Evolutionary conservation across 2,113 vertebrate species (phyloP).

Genomic region (Zeus faber): DNA sequence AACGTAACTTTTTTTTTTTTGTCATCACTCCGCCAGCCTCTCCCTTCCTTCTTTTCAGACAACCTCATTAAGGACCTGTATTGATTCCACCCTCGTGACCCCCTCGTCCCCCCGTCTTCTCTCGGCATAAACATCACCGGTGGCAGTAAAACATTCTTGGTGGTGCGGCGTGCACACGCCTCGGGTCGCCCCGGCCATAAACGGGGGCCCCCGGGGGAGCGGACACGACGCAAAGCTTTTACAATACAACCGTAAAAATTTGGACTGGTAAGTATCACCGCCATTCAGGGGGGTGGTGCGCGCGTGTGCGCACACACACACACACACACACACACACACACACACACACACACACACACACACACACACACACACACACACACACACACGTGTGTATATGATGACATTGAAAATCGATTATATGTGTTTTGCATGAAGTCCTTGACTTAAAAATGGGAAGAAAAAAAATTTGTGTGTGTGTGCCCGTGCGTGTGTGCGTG

Average conservation of each 20-base stretch:
- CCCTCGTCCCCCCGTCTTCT: slow-evolving; percentile 37
- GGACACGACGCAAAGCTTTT: too few relatives aligned
- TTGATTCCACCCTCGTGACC: slow-evolving; percentile 63
- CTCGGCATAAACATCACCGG: slow-evolving; percentile 45
- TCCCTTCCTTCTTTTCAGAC: slow-evolving; percentile 39
- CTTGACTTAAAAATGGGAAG: too few relatives aligned
- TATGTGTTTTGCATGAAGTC: too few relatives aligned
- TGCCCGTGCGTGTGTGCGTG: too few relatives aligned
- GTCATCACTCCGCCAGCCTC: slow-evolving; percentile 14
- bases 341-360: not conserved
- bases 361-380: slow-evolving; percentile 3
- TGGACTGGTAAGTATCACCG: too few relatives aligned
- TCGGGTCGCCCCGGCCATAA: not conserved
- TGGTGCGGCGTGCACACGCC: slow-evolving; percentile 29
- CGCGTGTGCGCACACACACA: slow-evolving; percentile 9
- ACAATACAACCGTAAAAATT: slow-evolving; percentile 4
- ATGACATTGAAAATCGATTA: too few relatives aligned
- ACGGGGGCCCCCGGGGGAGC: too few relatives aligned
- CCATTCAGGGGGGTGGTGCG: too few relatives aligned
- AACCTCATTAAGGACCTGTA: slow-evolving; percentile 66
- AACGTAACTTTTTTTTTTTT: not conserved
- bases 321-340: slow-evolving; percentile 7
- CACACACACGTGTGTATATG: too few relatives aligned
- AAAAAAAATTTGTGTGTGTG: too few relatives aligned
- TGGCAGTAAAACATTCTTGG: slow-evolving; percentile 45